Conservation (phyloP, 2,797 vertebrate species). For the Cheirogaleus major region DNA sequence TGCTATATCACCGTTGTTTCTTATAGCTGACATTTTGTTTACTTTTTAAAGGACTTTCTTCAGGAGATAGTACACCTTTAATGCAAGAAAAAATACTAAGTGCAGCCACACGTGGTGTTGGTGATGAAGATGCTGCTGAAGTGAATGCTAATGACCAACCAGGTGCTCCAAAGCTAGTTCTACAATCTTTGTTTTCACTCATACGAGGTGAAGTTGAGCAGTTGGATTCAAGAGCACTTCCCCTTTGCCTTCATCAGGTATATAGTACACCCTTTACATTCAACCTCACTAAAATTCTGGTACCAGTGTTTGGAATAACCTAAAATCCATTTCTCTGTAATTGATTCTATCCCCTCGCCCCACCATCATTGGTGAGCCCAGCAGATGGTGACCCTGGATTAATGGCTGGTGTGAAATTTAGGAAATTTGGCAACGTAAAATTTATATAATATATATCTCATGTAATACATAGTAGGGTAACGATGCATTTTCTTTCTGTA, state of each 20-base stretch:
- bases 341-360: not conserved
- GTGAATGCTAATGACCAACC: slow-evolving; percentile 69
- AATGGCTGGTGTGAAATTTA: not conserved
- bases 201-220: slow-evolving; percentile 85
- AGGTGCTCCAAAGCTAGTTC: slow-evolving; percentile 64
- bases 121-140: slow-evolving; percentile 64
- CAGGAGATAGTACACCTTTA: slow-evolving; percentile 50
- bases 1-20: no score
- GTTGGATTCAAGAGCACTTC: slow-evolving; percentile 87
- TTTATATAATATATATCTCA: not conserved
- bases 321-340: not conserved
- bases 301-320: not conserved
- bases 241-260: slow-evolving; percentile 96
- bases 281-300: not conserved
- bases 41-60: slow-evolving; percentile 70
- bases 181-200: slow-evolving; percentile 85
- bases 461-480: not conserved
- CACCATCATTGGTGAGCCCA: not conserved
- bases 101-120: slow-evolving; percentile 22
- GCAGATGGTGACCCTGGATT: not conserved
- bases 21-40: not conserved
- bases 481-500: no score
- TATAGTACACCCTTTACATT: not conserved
- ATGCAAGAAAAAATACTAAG: slow-evolving; percentile 70
- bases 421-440: not conserved